Evolutionary conservation across 1,140 invertebrate species (phyloP).

Genomic region (Danaus melanippus): DNA sequence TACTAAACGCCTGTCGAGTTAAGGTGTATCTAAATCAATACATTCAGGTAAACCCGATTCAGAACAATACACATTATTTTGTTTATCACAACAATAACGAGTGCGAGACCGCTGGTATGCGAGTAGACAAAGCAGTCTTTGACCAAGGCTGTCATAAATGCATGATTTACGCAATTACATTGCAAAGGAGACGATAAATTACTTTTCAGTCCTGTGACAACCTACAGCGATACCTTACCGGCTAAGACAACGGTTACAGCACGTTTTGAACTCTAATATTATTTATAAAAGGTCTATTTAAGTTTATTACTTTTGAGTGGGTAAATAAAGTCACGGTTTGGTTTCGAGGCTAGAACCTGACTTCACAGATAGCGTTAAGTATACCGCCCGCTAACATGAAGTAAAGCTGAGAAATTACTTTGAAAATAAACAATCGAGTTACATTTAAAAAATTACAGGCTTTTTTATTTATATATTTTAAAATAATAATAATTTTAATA

Average conservation of each 20-base stretch:
- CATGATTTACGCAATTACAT: slow-evolving; percentile 69
- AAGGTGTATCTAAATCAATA: neutral
- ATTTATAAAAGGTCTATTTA: neutral
- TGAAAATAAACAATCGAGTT: slow-evolving; percentile 15
- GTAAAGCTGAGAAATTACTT: slow-evolving; percentile 46
- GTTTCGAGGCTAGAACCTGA: slow-evolving; percentile 38
- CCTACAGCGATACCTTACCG: slow-evolving; percentile 24
- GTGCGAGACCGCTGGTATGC: slow-evolving; percentile 37
- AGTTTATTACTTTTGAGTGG: slow-evolving; percentile 6
- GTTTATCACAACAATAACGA: slow-evolving; percentile 45
- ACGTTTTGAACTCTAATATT: slow-evolving; percentile 29
- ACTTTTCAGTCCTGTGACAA: slow-evolving; percentile 53
- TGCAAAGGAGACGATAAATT: slow-evolving; percentile 68
- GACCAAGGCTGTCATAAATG: slow-evolving; percentile 64
- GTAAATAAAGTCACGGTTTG: slow-evolving; percentile 9
- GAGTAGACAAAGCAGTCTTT: slow-evolving; percentile 54
- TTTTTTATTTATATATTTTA: too few relatives aligned
- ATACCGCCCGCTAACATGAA: slow-evolving; percentile 64
- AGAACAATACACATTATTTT: slow-evolving; percentile 24
- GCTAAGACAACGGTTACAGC: slow-evolving; percentile 8
- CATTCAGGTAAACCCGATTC: slow-evolving; percentile 17
- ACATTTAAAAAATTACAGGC: too few relatives aligned
- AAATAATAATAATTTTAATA: slow-evolving; percentile 16
- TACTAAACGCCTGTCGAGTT: too few relatives aligned
- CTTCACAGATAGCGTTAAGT: slow-evolving; percentile 58